Evolutionary conservation across 2,797 vertebrate species (phyloP).

Genomic region (Hozukius guyotensis): DNA sequence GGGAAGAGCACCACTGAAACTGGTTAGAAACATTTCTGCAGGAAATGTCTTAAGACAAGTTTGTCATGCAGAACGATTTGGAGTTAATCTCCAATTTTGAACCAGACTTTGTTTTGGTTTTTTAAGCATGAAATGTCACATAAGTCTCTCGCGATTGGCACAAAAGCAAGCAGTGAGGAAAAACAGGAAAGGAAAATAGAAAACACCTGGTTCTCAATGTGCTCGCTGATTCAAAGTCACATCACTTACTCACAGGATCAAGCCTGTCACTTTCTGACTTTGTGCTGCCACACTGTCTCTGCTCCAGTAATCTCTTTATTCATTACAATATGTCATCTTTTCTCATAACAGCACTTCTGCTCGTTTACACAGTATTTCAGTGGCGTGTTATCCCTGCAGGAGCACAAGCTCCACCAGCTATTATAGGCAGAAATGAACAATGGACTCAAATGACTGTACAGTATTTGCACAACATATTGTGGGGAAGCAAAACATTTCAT

Average conservation of each 20-base stretch:
- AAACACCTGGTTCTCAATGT: constrained; percentile 68
- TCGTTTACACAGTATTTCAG: background rate
- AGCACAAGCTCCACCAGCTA: background rate
- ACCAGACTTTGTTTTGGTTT: background rate
- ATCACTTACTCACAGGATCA: constrained; percentile 44
- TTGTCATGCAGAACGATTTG: constrained; percentile 29
- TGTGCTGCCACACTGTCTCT: constrained; percentile 4
- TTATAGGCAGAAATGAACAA: constrained; percentile 9
- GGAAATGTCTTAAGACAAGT: constrained; percentile 23
- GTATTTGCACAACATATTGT: constrained; percentile 20
- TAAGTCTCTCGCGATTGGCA: constrained; percentile 17
- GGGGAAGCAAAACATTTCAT: constrained; percentile 10
- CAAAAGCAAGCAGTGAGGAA: constrained; percentile 17
- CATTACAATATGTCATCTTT: background rate
- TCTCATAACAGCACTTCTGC: background rate
- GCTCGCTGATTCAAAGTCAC: constrained; percentile 59
- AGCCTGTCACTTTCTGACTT: constrained; percentile 5
- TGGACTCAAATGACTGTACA: background rate
- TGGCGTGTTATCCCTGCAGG: background rate
- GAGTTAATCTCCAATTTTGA: constrained; percentile 24
- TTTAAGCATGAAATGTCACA: constrained; percentile 23
- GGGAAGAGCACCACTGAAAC: background rate
- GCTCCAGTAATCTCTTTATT: background rate
- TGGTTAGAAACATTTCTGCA: constrained; percentile 7
- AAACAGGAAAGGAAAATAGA: constrained; percentile 66